Evolutionary conservation across 2,797 vertebrate species (phyloP), one percentile per base, ranked within the genome.

Genomic region (Lates japonicus): DNA sequence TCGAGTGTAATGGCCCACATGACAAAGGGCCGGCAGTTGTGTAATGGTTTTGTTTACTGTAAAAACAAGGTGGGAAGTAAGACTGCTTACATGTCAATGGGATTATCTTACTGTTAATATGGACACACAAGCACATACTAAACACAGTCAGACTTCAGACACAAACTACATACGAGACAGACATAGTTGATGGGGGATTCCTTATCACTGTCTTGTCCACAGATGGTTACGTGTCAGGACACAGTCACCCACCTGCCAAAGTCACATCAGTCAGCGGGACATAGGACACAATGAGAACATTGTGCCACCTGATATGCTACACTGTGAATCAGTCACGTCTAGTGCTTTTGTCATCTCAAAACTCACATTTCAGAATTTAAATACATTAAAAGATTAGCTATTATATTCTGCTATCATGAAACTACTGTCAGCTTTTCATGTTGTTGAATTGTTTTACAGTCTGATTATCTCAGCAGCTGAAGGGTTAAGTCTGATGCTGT

Each of bases 31-130:
- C 48, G 10, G 63, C 9, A 31, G 82, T 82, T 89, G 86, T 84
- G 80, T 77, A 81, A 85, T 25, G 74, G 61, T 88, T 70, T 22
- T 35, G 70, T 78, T 87, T 86, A 74, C 7, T 52, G 79, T 82
- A 33, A 70, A 88, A 90, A 90, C 82, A 90, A 74, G 44, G 37
- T 12, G 7, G 3, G 20, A 52, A 25, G 33, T 39, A 19, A 44
- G 58, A 87, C 25, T 3, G 46, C 25, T 1, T 4, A 19, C 12
- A 63, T 69, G 22, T 42, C 20, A 63, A 8, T 37, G 29, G 70
- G 61, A 76, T 82, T 77, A 57, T 33, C 33, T 37, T 41, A 37
- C 48, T 70, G 70, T 74, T 31, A 11, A 59, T 35, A 33, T 33
- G 19, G 12, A 70, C 37, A 35, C 39, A 22, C 52, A 14, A 33